Evolutionary conservation across 2,888 invertebrate species (phyloP), one percentile per base, ranked within the genome.

Genomic region (Acanthosoma haemorrhoidale): DNA sequence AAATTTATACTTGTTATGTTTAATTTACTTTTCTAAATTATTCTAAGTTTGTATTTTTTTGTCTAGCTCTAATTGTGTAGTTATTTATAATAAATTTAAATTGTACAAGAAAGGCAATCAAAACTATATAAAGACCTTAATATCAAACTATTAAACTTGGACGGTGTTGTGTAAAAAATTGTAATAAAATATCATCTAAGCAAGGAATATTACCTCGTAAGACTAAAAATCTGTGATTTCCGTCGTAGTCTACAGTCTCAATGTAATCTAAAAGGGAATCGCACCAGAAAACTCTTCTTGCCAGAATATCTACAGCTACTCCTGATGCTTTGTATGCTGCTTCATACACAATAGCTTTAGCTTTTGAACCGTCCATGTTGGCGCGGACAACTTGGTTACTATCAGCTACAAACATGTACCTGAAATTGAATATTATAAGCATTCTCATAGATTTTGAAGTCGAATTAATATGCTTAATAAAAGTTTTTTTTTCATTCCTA

Each of bases 291-390:
- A 99, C 88, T 63, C 97, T 82, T 77, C 91, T 88, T 0, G 91
- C 88, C 25, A 94, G 89, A n/a, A 92, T 88, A 80, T 98, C 97
- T 0, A 95, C 88, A 0, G 95, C 87, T 9, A 97, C 87, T 3
- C 96, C 96, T 1, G 92, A 91, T 0, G 96, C 96, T 79, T 94
- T 92, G 79, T 96, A 94, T 0, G 96, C 91, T 0, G 96, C 96
- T 77, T 94, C 94, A 0, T 92, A 90, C 0, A 96, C 91, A 39
- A 98, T 89, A 0, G 92, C 88, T 57, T 86, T 85, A 0, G 90
- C 84, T 77, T 90, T 87, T 0, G 93, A 92, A 3, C 96, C 96
- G 79, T 96, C 96, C 96, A 97, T 96, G 77, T 95, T 91, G 0
- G 94, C 92, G 64, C 94, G 84, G 31, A 96, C 82, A 5, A 88